A percentile compares a stretch with the other conserved stretches of the same genome.
Conservation (phyloP, 2,113 vertebrate species). For the Limanda limanda region DNA sequence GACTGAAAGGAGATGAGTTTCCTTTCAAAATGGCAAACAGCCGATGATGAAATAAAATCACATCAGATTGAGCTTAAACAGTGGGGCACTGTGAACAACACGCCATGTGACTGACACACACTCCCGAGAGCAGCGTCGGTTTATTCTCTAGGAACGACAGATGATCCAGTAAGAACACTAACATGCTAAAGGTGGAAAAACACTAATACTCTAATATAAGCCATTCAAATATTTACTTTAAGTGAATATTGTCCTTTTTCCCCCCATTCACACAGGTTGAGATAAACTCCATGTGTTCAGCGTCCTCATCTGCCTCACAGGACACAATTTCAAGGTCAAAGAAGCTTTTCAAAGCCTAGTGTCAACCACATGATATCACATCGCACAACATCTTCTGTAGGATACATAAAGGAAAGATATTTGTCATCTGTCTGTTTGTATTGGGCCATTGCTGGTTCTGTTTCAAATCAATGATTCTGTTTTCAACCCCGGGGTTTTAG, state of each 20-base stretch:
- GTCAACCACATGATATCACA: constrained; percentile 20
- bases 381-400: neutral
- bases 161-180: constrained; percentile 21
- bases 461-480: constrained; percentile 10
- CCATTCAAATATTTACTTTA: constrained; percentile 8
- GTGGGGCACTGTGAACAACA: constrained; percentile 42
- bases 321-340: constrained; percentile 50
- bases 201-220: constrained; percentile 9
- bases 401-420: constrained; percentile 16
- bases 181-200: constrained; percentile 21
- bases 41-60: constrained; percentile 56
- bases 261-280: neutral
- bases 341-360: constrained; percentile 2
- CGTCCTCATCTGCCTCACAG: constrained; percentile 19
- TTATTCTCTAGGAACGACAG: constrained; percentile 3
- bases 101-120: constrained; percentile 39
- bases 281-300: constrained; percentile 9
- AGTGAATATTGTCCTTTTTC: neutral
- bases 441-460: constrained; percentile 14
- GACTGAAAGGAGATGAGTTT: constrained; percentile 70
- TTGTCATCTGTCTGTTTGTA: constrained; percentile 9
- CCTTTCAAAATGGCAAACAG: constrained; percentile 67
- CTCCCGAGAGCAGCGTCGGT: constrained; percentile 12
- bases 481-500: no score
- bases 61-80: constrained; percentile 61